Percentiles rank a stretch among this genome's conserved stretches.
Evolutionary conservation across 2,113 vertebrate species (phyloP).

Genomic region (Ciconia maguari): DNA sequence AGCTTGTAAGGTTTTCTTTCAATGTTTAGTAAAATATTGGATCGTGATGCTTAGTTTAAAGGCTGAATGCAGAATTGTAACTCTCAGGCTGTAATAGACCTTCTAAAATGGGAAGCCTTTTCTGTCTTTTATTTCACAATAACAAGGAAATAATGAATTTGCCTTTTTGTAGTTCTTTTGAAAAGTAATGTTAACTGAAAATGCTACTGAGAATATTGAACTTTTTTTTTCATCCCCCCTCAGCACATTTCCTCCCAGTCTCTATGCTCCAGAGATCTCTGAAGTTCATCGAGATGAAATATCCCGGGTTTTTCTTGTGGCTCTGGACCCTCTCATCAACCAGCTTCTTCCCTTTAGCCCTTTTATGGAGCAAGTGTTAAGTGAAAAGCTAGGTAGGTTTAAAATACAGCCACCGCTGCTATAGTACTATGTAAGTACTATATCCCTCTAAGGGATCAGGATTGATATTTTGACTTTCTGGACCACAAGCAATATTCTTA

Average conservation of each 20-base stretch:
- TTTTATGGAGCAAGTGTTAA: constrained; percentile 83
- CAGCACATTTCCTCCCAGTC: constrained; percentile 88
- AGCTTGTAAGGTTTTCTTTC: not conserved
- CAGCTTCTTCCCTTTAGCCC: constrained; percentile 81
- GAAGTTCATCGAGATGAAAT: constrained; percentile 80
- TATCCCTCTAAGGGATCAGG: not conserved
- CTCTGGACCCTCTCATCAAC: constrained; percentile 83
- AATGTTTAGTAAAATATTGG: not conserved
- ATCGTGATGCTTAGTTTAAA: not conserved
- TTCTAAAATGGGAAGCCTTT: not conserved
- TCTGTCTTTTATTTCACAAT: not conserved
- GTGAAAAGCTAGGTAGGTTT: constrained; percentile 75
- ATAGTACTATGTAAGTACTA: not conserved
- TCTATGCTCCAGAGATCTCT: constrained; percentile 74
- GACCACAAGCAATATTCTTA: not conserved
- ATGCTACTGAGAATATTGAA: not conserved
- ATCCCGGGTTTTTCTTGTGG: constrained; percentile 77
- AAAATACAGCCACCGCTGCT: not conserved
- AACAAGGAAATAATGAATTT: not conserved
- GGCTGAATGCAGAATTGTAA: not conserved
- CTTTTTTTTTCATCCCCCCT: not conserved
- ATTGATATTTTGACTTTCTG: not conserved
- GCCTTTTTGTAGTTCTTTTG: not conserved
- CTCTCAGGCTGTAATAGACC: not conserved
- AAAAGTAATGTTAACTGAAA: not conserved